phyloP scores from a whole-genome alignment of 2,113 vertebrate species.

The Indicator maculatus region DNA sequence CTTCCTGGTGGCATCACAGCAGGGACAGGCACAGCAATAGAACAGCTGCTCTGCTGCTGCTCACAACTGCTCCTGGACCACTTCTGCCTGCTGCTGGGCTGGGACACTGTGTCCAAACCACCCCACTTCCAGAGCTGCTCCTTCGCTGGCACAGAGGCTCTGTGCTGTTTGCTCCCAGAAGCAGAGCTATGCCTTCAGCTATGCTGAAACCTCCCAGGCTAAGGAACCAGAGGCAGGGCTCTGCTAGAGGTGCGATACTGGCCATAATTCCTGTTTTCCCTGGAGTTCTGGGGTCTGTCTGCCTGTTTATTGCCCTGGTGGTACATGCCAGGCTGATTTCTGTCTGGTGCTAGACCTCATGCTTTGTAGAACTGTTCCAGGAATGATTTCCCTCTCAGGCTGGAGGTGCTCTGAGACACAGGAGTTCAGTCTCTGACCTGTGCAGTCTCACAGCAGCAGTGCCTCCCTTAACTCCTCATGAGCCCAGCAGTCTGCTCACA shows the following conservation, averaged over 20 bases:
- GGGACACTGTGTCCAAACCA: background rate
- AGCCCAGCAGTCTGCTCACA: background rate
- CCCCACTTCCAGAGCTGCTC: fast-evolving
- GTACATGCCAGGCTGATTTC: background rate
- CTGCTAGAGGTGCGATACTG: background rate
- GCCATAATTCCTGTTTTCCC: background rate
- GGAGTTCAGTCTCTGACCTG: background rate
- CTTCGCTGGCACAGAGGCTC: background rate
- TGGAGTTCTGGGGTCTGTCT: background rate
- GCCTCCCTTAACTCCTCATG: background rate
- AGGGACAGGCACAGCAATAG: background rate
- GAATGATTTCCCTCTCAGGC: background rate
- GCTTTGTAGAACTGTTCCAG: background rate
- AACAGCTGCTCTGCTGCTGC: background rate
- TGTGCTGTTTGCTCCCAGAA: background rate
- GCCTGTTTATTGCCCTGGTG: background rate
- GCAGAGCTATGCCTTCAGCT: background rate
- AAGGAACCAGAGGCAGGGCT: background rate
- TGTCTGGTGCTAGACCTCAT: background rate
- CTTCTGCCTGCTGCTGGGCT: background rate
- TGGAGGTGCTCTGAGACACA: background rate
- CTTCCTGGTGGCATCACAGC: background rate
- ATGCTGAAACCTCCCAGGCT: background rate
- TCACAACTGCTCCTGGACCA: background rate
- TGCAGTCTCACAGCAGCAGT: background rate